Base-by-base conservation (phyloP, 2,888 invertebrate genomes). In the Troglohyphantes excavatus region DNA sequence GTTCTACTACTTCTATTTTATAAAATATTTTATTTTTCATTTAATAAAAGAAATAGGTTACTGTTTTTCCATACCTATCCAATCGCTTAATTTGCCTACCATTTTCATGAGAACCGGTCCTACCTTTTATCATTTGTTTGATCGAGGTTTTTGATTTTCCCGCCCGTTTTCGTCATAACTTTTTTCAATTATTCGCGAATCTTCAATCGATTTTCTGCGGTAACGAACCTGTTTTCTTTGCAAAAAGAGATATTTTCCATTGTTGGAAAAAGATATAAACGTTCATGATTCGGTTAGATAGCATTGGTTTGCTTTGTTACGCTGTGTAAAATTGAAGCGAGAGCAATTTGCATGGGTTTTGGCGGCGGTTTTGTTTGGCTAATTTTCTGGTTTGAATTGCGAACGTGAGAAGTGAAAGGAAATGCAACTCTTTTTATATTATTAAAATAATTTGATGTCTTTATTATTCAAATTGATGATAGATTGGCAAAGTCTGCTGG, bases 1-100 rank as follows among this genome's bases (percentile, higher is more conserved):
- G 46, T 17, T 1, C 53, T 33, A 9, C 33, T 33, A 23, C 29
- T 11, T 67, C 5, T 13, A 13, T 72, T 17, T 43, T 70, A 17
- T 21, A 23, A 43, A 63, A 46, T 23, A n/a, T 46, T 46, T 72
- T 72, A 46, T 72, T 72, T 39, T 23, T 17, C 26, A 21, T 70
- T 70, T 68, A 29, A 70, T 39, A 43, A 70, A 70, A 43, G 46
- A 72, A 26, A 5, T 72, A 26, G 72, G 72, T 72, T 72, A 72
- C 17, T n/a, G 23, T 13, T 72, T 46, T 23, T 46, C 23, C 72
- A 33, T 29, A 68, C 23, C 17, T 7, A 46, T 5, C 23, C 33
- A 43, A 26, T 72, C 26, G 11, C 43, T 23, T 27, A 13, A 17
- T 72, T 72, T 72, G 46, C 72, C 23, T 29, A 53, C n/a, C 17